Conservation (phyloP, 2,888 invertebrate genomes). For the Torymus auratus region DNA sequence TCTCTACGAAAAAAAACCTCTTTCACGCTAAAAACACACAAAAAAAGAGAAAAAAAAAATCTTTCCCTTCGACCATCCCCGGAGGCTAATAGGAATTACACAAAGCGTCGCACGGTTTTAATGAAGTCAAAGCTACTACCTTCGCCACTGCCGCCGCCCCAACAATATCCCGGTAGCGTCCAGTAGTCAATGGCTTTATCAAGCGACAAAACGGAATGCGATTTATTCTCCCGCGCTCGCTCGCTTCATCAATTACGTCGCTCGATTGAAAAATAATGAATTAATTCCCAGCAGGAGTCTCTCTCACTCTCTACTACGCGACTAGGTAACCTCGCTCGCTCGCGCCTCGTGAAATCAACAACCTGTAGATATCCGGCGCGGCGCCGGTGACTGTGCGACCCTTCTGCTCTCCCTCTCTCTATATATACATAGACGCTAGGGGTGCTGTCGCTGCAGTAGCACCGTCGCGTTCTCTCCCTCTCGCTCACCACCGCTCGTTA, state of each 20-base stretch:
- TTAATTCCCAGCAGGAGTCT: conserved; percentile 61
- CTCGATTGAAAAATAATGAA: conserved; percentile 66
- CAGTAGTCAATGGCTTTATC: conserved; percentile 62
- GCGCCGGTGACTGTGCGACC: conserved; percentile 12
- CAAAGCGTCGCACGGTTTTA: too few relatives aligned
- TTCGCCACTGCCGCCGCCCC: neutral
- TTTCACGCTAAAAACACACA: too few relatives aligned
- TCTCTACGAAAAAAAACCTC: too few relatives aligned
- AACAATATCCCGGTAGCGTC: neutral
- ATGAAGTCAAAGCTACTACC: too few relatives aligned
- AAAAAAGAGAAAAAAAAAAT: too few relatives aligned
- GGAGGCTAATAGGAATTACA: too few relatives aligned
- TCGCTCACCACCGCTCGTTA: neutral
- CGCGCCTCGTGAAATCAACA: conserved; percentile 65
- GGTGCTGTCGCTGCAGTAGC: neutral
- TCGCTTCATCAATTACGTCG: conserved; percentile 64
- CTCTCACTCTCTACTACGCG: conserved; percentile 5
- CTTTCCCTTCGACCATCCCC: too few relatives aligned
- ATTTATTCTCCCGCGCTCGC: conserved; percentile 59
- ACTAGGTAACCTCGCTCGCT: conserved; percentile 9
- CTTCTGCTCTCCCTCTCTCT: conserved; percentile 1
- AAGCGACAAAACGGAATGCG: conserved; percentile 61
- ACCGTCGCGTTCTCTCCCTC: neutral
- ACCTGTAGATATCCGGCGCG: conserved; percentile 68
- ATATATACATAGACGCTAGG: too few relatives aligned